Evolutionary conservation across 1,140 invertebrate genomes (phyloP).

Genomic region (Agrypnia vestita): DNA sequence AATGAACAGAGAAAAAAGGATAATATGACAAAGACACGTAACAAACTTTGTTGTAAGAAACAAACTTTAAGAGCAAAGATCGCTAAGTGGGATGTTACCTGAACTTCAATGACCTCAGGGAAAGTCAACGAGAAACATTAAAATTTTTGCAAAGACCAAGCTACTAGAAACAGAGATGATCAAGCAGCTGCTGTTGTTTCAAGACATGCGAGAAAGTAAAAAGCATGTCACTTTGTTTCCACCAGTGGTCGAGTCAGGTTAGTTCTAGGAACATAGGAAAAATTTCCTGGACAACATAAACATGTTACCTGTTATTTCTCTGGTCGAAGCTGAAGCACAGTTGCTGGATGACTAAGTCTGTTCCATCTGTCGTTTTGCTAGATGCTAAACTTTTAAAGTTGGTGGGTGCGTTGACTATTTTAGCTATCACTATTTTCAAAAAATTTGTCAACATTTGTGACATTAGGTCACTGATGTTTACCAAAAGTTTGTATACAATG

Average conservation of each 20-base stretch:
- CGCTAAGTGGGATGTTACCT: constrained; percentile 11
- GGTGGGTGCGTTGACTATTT: too few species aligned
- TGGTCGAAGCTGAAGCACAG: background rate
- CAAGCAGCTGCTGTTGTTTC: constrained; percentile 20
- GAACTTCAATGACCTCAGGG: constrained; percentile 20
- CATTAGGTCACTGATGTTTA: too few species aligned
- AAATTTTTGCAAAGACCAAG: constrained; percentile 29
- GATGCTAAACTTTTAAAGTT: too few species aligned
- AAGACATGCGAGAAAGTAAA: constrained; percentile 23
- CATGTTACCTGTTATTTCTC: constrained; percentile 29
- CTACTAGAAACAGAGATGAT: constrained; percentile 24
- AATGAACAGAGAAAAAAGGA: constrained; percentile 1
- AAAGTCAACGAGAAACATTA: constrained; percentile 22
- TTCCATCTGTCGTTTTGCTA: too few species aligned
- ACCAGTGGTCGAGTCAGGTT: constrained; percentile 39
- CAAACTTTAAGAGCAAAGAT: constrained; percentile 16
- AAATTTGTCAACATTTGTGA: too few species aligned
- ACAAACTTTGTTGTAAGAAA: background rate
- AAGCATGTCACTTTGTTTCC: constrained; percentile 33
- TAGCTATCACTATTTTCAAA: too few species aligned
- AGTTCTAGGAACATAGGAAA: constrained; percentile 7
- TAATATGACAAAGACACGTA: background rate
- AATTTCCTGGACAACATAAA: constrained; percentile 23
- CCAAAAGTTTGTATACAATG: too few species aligned
- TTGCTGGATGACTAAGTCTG: too few species aligned